phyloP scores from a whole-genome alignment of 2,797 vertebrate genomes.

The Rhinophrynus dorsalis region DNA sequence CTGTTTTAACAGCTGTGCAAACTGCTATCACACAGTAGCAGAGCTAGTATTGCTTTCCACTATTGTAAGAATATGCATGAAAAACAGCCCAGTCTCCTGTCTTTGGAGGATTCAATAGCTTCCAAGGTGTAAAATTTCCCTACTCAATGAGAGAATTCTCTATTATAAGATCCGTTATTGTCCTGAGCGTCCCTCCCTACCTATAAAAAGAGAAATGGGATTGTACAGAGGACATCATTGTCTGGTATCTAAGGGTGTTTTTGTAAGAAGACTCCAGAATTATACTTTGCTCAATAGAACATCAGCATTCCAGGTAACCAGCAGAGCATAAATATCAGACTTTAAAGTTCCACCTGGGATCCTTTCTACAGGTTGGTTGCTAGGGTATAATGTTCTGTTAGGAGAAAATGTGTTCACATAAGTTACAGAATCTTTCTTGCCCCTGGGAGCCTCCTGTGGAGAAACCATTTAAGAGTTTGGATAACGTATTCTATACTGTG shows the following conservation, averaged over 20 bases:
- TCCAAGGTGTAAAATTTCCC: constrained; percentile 35
- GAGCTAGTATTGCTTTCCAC: constrained; percentile 11
- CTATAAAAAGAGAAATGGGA: constrained; percentile 24
- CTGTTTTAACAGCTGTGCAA: constrained; percentile 39
- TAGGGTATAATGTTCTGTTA: neutral
- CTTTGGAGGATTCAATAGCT: constrained; percentile 11
- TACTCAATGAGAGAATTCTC: constrained; percentile 1
- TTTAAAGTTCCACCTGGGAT: constrained; percentile 36
- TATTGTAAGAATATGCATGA: constrained; percentile 16
- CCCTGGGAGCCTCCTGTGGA: neutral
- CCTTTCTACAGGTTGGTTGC: constrained; percentile 19
- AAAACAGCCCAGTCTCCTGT: neutral
- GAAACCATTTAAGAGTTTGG: no score
- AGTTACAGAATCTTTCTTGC: neutral
- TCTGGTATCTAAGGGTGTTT: constrained; percentile 20
- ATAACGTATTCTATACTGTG: neutral
- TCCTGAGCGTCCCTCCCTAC: constrained; percentile 17
- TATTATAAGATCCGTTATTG: constrained; percentile 16
- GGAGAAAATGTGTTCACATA: constrained; percentile 6
- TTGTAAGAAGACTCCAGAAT: constrained; percentile 24
- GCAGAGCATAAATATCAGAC: constrained; percentile 2
- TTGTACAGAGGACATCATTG: constrained; percentile 18
- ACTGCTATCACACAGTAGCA: neutral
- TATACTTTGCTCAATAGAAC: constrained; percentile 15
- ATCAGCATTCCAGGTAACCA: constrained; percentile 22